Evolutionary conservation across 2,113 vertebrate species (phyloP).

Genomic region (Eulemur rufifrons): DNA sequence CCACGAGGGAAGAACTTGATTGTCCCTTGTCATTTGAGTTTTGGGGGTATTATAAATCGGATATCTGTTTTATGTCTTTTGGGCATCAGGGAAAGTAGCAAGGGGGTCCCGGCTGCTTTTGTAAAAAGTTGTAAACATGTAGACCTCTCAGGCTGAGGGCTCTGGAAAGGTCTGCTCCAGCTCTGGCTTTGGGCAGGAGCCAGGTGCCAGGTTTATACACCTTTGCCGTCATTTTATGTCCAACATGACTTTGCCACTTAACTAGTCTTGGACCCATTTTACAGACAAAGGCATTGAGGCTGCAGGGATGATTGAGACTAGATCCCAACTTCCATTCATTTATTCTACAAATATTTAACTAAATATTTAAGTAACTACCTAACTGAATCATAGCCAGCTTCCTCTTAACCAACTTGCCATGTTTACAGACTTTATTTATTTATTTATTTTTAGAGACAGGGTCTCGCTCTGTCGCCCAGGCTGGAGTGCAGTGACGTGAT

Average conservation of each 20-base stretch:
- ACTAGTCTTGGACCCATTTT: neutral
- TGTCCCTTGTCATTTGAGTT: neutral
- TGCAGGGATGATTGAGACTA: neutral
- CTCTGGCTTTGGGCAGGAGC: neutral
- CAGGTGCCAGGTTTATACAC: neutral
- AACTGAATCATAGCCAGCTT: neutral
- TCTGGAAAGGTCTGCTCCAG: neutral
- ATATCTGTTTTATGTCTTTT: neutral
- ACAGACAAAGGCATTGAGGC: neutral
- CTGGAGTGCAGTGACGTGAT: too few relatives aligned
- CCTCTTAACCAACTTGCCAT: neutral
- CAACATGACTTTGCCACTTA: neutral
- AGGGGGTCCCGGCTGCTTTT: neutral
- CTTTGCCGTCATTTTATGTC: neutral
- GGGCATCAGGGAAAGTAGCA: neutral
- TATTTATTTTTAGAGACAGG: too few relatives aligned
- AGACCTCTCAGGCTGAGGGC: neutral
- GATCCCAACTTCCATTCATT: neutral
- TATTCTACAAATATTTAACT: neutral
- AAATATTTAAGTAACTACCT: neutral
- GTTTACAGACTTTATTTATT: too few relatives aligned
- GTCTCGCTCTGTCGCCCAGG: too few relatives aligned
- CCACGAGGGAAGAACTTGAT: neutral
- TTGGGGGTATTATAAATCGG: neutral
- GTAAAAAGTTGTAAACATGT: rapidly evolving